Evolutionary conservation across 2,888 invertebrate species (phyloP), one percentile per base, ranked within the genome.

Genomic region (Prosopocoilus inquinatus): DNA sequence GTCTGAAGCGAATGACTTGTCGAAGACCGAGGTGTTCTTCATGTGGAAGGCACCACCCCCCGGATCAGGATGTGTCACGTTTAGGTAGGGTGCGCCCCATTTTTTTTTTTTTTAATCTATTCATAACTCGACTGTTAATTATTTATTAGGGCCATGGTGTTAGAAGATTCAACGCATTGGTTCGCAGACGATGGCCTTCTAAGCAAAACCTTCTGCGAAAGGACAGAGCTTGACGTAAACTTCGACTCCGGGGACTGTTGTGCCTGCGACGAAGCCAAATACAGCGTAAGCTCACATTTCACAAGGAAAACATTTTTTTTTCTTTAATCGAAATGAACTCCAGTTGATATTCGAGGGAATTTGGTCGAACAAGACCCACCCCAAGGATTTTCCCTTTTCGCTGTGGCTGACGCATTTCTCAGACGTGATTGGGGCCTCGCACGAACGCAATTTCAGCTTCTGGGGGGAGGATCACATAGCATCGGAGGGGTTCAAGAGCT

Each of bases 201-300:
- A 47, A 88, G 89, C 9, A 83, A 85, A 70, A 87, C 87, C 34
- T 80, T 96, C 49, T 96, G 96, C 71, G 91, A 90, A 70, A 83
- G 85, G 86, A 74, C 84, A 80, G 76, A 88, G 84, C 63, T 82
- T 80, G 63, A 84, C 80, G 63, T 80, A 81, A 49, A 81, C 82
- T 54, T 80, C 80, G 56, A 81, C 74, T 48, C 79, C 75, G 16
- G 79, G 78, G 83, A 85, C 61, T 96, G 96, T 75, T 95, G 95
- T 78, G 94, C 96, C 7, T 96, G 96, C 74, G 95, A 96, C 70
- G 94, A 96, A 71, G 98, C 97, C 55, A 94, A 95, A 75, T 98
- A 98, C 76, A 90, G 87, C 77, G 91, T 91, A 70, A 78, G 36
- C 1, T 41, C 13, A 9, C 16, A 43, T 34, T 7, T 35, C 36